phyloP scores from a whole-genome alignment of 1,140 invertebrate species.

The Aphis gossypii region DNA sequence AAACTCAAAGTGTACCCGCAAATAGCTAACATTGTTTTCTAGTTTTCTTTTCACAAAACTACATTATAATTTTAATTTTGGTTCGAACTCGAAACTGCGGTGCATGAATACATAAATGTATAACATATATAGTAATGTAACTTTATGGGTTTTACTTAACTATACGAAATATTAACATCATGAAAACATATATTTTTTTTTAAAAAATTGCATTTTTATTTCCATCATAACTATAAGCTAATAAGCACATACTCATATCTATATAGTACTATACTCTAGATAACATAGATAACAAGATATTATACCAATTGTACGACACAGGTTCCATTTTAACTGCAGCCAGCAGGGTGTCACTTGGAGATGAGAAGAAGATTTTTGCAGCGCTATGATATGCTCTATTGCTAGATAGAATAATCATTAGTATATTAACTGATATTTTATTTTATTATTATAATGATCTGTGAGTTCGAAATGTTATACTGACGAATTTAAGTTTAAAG shows the following conservation, averaged over 20 bases:
- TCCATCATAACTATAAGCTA: background rate
- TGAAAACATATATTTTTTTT: background rate
- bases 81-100: background rate
- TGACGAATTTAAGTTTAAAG: background rate
- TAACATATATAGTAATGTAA: background rate
- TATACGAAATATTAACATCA: background rate
- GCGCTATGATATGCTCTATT: no score
- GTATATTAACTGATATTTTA: background rate
- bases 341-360: no score
- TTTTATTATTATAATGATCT: background rate
- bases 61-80: background rate
- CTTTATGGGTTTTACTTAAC: background rate
- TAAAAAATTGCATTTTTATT: background rate
- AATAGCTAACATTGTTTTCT: slow-evolving; percentile 46
- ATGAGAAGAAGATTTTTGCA: no score
- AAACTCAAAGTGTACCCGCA: background rate
- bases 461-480: background rate
- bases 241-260: background rate
- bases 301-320: no score
- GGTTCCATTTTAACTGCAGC: no score
- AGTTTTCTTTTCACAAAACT: slow-evolving; percentile 30
- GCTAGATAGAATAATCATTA: no score
- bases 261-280: no score
- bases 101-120: background rate
- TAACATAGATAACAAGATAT: no score